Conservation (phyloP, 2,113 vertebrate genomes). For the Hippotragus niger region DNA sequence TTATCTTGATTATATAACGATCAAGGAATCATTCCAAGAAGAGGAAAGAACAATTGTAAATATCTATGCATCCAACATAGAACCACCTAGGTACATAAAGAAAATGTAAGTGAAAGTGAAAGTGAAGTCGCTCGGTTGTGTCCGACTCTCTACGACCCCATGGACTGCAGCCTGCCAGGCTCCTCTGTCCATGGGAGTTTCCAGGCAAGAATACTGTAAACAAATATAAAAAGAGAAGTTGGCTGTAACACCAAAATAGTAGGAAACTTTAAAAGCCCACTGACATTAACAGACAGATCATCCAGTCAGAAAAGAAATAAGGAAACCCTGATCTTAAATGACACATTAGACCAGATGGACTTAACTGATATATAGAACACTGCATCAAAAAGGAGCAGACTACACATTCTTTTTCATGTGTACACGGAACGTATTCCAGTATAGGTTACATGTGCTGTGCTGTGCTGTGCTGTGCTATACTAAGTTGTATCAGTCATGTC, state of each 20-base stretch:
- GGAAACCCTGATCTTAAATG: not conserved
- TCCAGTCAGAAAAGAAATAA: not conserved
- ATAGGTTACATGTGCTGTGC: not conserved
- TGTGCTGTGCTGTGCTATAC: not conserved
- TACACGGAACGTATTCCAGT: not conserved
- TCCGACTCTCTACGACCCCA: too few species aligned
- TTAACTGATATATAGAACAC: not conserved
- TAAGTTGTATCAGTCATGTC: not conserved
- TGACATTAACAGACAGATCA: not conserved
- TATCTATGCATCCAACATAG: not conserved
- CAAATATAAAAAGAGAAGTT: not conserved
- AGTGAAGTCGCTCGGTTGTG: too few species aligned
- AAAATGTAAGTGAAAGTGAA: not conserved
- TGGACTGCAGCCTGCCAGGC: too few species aligned
- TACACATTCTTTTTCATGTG: not conserved
- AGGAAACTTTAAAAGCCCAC: not conserved
- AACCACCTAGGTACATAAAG: not conserved
- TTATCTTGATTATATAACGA: not conserved
- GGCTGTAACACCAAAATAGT: not conserved
- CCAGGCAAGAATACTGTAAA: not conserved
- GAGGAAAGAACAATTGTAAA: not conserved
- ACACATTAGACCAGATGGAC: not conserved
- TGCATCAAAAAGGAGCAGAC: not conserved
- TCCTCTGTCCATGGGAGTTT: too few species aligned
- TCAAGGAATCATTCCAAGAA: not conserved